Conservation (phyloP, 1,140 invertebrate genomes). For the Drosophila tsacasi region DNA sequence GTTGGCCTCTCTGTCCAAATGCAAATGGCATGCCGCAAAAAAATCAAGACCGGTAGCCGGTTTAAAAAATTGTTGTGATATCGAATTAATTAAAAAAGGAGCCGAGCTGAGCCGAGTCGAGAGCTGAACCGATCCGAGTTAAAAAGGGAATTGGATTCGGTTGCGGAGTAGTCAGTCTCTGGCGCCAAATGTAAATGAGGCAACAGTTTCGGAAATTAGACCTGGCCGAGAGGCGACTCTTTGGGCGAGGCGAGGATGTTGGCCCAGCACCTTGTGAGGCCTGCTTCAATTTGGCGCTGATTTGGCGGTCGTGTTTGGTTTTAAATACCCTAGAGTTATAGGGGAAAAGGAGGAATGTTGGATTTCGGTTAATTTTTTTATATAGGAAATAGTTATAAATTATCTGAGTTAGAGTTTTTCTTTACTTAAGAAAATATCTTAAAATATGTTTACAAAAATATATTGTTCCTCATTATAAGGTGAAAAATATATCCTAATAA, state of each 20-base stretch:
- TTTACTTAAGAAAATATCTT: neutral
- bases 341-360: neutral
- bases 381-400: too few relatives aligned
- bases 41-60: constrained; percentile 79
- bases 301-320: constrained; percentile 75
- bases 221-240: constrained; percentile 9
- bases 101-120: constrained; percentile 17
- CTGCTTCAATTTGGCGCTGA: constrained; percentile 79
- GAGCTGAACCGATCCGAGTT: constrained; percentile 15
- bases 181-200: constrained; percentile 81
- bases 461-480: too few relatives aligned
- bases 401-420: neutral
- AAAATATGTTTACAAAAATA: too few relatives aligned
- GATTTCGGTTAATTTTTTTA: too few relatives aligned
- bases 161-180: constrained; percentile 22
- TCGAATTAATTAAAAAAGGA: constrained; percentile 81
- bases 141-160: constrained; percentile 47
- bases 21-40: constrained; percentile 75
- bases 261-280: constrained; percentile 73
- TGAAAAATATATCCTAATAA: too few relatives aligned
- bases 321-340: neutral
- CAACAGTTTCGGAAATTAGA: constrained; percentile 73
- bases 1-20: constrained; percentile 47
- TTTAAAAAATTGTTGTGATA: constrained; percentile 79
- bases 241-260: constrained; percentile 29